phyloP scores from a whole-genome alignment of 2,797 vertebrate species.

The Sebastes cheni region DNA sequence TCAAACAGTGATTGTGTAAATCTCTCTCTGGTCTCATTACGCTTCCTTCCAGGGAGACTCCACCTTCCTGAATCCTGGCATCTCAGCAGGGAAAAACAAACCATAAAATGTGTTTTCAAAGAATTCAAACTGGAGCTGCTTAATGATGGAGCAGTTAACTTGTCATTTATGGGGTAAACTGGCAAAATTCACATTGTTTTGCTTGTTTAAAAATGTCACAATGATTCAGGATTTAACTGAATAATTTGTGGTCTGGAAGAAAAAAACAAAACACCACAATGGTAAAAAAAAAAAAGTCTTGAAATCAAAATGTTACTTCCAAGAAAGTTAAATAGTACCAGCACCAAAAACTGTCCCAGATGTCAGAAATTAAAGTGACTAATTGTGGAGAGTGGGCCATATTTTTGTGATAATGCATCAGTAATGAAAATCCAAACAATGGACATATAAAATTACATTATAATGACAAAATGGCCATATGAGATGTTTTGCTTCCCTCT shows the following conservation, averaged over 20 bases:
- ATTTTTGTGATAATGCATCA: not conserved
- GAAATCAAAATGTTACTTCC: not conserved
- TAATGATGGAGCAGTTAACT: not conserved
- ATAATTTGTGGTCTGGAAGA: not conserved
- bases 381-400: not conserved
- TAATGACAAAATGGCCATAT: not conserved
- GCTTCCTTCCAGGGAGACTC: conserved; percentile 2
- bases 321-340: not conserved
- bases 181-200: not conserved
- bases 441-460: not conserved
- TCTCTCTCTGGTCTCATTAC: not conserved
- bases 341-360: not conserved
- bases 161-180: not conserved
- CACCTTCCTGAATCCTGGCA: not conserved
- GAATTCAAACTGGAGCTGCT: not conserved
- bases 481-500: not conserved
- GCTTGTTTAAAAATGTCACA: conserved; percentile 8
- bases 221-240: not conserved
- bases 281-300: not conserved
- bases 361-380: not conserved
- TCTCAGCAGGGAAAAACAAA: conserved; percentile 21
- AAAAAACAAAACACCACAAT: not conserved
- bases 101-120: not conserved
- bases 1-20: not conserved
- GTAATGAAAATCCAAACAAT: not conserved